Evolutionary conservation across 2,113 vertebrate genomes (phyloP).

Genomic region (Spilogale gracilis): DNA sequence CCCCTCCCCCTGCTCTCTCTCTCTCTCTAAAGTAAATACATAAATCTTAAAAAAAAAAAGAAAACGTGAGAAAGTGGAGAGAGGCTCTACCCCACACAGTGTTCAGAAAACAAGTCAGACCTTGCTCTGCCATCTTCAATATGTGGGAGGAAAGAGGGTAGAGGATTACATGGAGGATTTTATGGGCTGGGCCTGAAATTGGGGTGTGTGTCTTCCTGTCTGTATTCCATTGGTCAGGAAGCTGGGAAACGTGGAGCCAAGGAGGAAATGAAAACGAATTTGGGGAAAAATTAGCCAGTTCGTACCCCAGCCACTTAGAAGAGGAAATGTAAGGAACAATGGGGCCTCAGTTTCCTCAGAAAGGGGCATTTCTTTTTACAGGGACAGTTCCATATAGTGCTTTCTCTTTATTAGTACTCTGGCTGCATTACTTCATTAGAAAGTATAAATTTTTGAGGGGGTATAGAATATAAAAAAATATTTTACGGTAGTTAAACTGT

Average conservation of each 20-base stretch:
- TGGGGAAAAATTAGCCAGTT: neutral
- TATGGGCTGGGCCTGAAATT: neutral
- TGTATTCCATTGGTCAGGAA: neutral
- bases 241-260: constrained; percentile 13
- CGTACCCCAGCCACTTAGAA: neutral
- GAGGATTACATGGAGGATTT: neutral
- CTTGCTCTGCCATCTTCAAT: neutral
- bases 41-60: neutral
- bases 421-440: constrained; percentile 50
- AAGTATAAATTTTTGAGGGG: constrained; percentile 63
- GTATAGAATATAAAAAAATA: constrained; percentile 67
- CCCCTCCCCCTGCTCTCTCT: neutral
- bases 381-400: neutral
- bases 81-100: neutral
- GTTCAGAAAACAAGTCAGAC: neutral
- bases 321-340: constrained; percentile 30
- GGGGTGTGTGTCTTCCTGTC: neutral
- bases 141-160: neutral
- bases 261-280: constrained; percentile 6
- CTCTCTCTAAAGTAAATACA: neutral
- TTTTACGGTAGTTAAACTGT: constrained; percentile 70
- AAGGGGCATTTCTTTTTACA: constrained; percentile 52
- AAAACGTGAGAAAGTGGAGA: neutral
- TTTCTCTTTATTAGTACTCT: constrained; percentile 40
- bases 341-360: constrained; percentile 23